phyloP scores from a whole-genome alignment of 2,113 vertebrate species.

The Cairina moschata region DNA sequence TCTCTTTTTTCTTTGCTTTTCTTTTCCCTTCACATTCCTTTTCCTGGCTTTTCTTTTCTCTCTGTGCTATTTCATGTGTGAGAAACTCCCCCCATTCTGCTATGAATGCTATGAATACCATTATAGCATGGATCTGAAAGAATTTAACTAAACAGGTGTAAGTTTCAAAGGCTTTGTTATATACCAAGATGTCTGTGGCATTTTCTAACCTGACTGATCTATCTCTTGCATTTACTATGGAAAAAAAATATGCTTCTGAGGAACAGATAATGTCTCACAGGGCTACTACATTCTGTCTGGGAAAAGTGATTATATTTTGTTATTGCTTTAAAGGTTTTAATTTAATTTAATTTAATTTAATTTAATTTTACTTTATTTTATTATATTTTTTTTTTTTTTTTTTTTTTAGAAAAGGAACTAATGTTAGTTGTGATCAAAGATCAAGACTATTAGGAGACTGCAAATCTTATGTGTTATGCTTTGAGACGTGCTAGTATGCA shows the following conservation, averaged over 20 bases:
- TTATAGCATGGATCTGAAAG: neutral
- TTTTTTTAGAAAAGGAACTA: neutral
- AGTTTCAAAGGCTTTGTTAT: neutral
- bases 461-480: neutral
- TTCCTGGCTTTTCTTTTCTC: neutral
- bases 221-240: neutral
- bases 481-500: neutral
- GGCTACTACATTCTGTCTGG: neutral
- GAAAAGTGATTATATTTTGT: neutral
- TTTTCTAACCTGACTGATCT: neutral
- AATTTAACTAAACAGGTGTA: neutral
- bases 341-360: too few species aligned
- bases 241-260: neutral
- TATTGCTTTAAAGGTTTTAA: neutral
- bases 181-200: neutral
- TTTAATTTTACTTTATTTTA: too few species aligned
- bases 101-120: neutral
- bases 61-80: neutral
- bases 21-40: neutral
- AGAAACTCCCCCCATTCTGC: neutral
- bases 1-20: neutral
- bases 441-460: neutral
- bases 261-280: fast-evolving
- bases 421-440: neutral
- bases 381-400: too few species aligned